These are phyloP conservation scores for Myodes glareolus DNA, from an alignment of 2,113 vertebrate genomes.

Conservation along the genomic window DNA sequence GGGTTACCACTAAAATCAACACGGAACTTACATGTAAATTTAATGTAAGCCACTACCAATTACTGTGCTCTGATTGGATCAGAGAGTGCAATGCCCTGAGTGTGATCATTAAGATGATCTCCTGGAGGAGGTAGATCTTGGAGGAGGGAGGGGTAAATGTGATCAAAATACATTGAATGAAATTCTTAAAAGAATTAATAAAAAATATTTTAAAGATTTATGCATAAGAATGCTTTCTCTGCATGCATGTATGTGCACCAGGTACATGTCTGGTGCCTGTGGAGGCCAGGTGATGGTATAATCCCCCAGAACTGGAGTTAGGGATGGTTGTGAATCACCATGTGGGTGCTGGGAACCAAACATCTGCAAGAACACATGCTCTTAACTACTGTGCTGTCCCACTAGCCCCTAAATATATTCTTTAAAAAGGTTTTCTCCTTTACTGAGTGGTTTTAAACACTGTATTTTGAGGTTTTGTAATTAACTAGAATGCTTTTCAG, in stretches of 20 bases:
- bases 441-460: slow-evolving; percentile 15
- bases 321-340: not conserved
- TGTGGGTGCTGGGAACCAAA: not conserved
- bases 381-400: not conserved
- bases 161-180: not conserved
- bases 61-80: not conserved
- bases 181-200: not conserved
- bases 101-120: not conserved
- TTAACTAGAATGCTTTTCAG: not conserved
- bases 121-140: not conserved
- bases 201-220: not conserved
- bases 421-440: not conserved
- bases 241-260: not conserved
- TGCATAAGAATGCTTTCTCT: not conserved
- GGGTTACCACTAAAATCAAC: slow-evolving; percentile 35
- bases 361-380: no score
- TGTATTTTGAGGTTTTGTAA: not conserved
- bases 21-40: not conserved
- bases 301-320: not conserved
- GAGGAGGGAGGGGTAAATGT: not conserved
- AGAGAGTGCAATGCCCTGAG: not conserved
- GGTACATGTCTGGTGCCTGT: not conserved
- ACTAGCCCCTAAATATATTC: not conserved
- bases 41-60: not conserved
- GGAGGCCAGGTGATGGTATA: not conserved